phyloP scores from a whole-genome alignment of 2,888 invertebrate species.

The Aethes cnicana region DNA sequence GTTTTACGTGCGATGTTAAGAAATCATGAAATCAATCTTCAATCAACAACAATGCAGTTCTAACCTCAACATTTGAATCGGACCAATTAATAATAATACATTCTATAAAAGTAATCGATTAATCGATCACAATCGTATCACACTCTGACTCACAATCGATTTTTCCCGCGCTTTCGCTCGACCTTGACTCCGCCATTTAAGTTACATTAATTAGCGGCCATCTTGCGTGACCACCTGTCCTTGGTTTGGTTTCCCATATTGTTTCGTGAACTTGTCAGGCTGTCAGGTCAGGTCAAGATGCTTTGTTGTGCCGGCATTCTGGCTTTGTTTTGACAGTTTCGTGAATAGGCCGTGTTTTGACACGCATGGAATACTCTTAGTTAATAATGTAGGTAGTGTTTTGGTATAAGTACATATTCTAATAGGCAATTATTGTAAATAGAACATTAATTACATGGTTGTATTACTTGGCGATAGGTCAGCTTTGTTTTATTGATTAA shows the following conservation, averaged over 20 bases:
- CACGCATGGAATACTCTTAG: too few relatives aligned
- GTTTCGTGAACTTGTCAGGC: conserved; percentile 30
- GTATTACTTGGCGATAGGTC: too few relatives aligned
- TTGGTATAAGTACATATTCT: too few relatives aligned
- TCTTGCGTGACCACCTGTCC: conserved; percentile 29
- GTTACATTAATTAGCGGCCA: conserved; percentile 25
- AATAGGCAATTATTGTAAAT: too few relatives aligned
- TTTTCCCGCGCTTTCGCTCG: conserved; percentile 26
- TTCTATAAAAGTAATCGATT: conserved; percentile 13
- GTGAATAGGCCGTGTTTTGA: conserved; percentile 2
- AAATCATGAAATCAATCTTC: conserved; percentile 13
- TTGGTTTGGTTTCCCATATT: conserved; percentile 29
- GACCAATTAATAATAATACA: conserved; percentile 42
- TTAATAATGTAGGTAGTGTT: too few relatives aligned
- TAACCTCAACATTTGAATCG: conserved; percentile 52
- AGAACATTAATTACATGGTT: too few relatives aligned
- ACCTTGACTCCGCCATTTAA: conserved; percentile 32
- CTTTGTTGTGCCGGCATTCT: conserved; percentile 16
- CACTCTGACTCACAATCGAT: conserved; percentile 9
- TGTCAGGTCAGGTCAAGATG: conserved; percentile 11
- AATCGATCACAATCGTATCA: conserved; percentile 29
- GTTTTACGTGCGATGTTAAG: neutral
- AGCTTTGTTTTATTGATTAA: too few relatives aligned
- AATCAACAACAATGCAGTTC: conserved; percentile 1
- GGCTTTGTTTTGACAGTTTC: conserved; percentile 25